These are phyloP conservation scores for Paramuricea clavata DNA, from an alignment of 92 coral and sea anemone species.

Conservation along the genomic window DNA sequence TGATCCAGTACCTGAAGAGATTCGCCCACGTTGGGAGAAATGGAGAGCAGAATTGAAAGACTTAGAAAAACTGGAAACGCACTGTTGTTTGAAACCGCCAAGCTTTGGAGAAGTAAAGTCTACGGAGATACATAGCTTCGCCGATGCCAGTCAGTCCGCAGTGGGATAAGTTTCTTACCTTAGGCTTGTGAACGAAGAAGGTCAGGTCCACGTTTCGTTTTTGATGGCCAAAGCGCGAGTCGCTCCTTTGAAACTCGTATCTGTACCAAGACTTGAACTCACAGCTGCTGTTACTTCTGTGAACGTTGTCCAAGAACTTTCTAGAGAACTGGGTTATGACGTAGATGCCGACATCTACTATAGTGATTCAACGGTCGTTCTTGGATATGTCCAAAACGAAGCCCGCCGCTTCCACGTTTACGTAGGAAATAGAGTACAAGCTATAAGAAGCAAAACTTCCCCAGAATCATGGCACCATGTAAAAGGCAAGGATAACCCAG, in stretches of 20 bases:
- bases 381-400: conserved; percentile 64
- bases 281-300: conserved; percentile 70
- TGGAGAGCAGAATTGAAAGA: conserved; percentile 73
- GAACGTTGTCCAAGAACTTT: conserved; percentile 54
- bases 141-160: conserved; percentile 60
- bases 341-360: conserved; percentile 40
- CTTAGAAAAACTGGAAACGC: conserved; percentile 55
- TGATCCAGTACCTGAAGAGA: conserved; percentile 63
- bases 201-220: conserved; percentile 64
- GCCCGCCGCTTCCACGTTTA: conserved; percentile 63
- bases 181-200: conserved; percentile 58
- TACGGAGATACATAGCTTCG: conserved; percentile 71
- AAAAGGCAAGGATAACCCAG: too few relatives aligned
- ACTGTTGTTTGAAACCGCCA: conserved; percentile 75
- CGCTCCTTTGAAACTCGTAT: conserved; percentile 66
- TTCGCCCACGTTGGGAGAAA: conserved; percentile 61
- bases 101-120: conserved; percentile 63
- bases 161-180: conserved; percentile 70
- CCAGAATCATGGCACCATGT: conserved; percentile 45
- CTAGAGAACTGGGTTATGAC: conserved; percentile 47
- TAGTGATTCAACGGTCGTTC: conserved; percentile 62
- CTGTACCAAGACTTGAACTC: conserved; percentile 65
- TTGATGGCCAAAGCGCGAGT: conserved; percentile 73
- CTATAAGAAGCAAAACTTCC: conserved; percentile 13
- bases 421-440: conserved; percentile 62